Conservation (phyloP, 2,797 vertebrate species). For the Argyrosomus regius region DNA sequence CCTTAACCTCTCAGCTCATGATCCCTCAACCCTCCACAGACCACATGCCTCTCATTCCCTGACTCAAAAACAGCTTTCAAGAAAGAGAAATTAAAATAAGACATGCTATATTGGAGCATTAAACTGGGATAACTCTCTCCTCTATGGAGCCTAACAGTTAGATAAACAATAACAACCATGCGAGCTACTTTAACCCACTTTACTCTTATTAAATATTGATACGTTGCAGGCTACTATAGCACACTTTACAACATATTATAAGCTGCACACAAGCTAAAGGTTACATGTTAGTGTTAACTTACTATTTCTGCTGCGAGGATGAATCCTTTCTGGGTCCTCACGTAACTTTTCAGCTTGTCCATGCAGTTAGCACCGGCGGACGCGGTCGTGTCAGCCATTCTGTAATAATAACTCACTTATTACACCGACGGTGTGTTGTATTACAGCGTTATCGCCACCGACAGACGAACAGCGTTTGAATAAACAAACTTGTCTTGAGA, state of each 20-base stretch:
- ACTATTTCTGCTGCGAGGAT: slow-evolving; percentile 84
- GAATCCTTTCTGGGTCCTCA: slow-evolving; percentile 80
- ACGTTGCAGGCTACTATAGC: not conserved
- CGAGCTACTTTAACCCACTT: not conserved
- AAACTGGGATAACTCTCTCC: not conserved
- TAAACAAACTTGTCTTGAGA: slow-evolving; percentile 9
- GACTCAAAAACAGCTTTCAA: not conserved
- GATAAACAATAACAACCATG: slow-evolving; percentile 22
- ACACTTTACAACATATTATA: not conserved
- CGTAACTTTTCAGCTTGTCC: slow-evolving; percentile 79
- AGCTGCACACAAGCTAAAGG: accelerated
- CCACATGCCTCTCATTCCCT: slow-evolving; percentile 66
- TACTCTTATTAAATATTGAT: slow-evolving; percentile 31
- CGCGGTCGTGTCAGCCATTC: slow-evolving; percentile 79
- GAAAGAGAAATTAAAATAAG: not conserved
- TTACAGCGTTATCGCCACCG: not conserved
- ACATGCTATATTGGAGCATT: not conserved
- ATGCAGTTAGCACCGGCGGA: slow-evolving; percentile 29
- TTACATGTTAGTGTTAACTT: slow-evolving; percentile 60
- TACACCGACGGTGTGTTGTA: not conserved
- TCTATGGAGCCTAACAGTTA: not conserved
- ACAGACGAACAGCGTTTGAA: not conserved
- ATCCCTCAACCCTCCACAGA: slow-evolving; percentile 24
- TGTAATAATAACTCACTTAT: slow-evolving; percentile 5
- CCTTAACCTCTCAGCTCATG: slow-evolving; percentile 42